Evolutionary conservation across 2,888 invertebrate species (phyloP), one percentile per base, ranked within the genome.

Genomic region (Argyresthia goedartella): DNA sequence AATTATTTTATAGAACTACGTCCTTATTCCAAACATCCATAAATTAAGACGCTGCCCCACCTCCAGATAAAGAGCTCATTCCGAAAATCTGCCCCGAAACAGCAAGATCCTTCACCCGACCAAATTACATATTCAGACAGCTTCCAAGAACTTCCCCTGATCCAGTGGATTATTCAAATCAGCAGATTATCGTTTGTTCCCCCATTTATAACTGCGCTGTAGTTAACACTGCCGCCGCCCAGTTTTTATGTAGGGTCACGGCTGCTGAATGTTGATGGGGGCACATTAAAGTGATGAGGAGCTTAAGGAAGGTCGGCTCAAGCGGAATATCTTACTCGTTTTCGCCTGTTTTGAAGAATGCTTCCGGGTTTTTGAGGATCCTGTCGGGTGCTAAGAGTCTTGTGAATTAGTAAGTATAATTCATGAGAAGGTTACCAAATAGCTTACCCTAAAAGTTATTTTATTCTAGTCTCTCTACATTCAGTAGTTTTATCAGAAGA

Each of bases 181-280:
- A 58, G 53, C 49, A 60, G 61, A 64, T 65, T 64, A 65, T 61
- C 62, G 57, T 58, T 59, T 57, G 49, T 55, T 25, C 56, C 58
- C 59, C 54, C 57, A 63, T 64, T 64, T 65, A 64, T 63, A 57
- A 60, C 54, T 51, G 55, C 59, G 52, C 45, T 52, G 50, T 50
- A 39, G 45, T 53, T 51, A 52, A 49, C 44, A 52, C 43, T 25
- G n/a, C 34, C 47, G 33, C 54, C 52, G 57, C 50, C 54, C 55
- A 61, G 25, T 64, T 66, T 66, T 66, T 65, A 65, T 66, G 64
- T 60, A 55, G 53, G 60, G 62, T 61, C 67, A 65, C 65, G 62
- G 57, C 56, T 59, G 57, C 59, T 57, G 63, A 64, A 64, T 66
- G 63, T 65, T 65, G 64, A 66, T 65, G 58, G 60, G 49, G 54